These are phyloP conservation scores for Entomobrya multifasciata DNA, from an alignment of 2,888 invertebrate genomes.

Conservation along the genomic window DNA sequence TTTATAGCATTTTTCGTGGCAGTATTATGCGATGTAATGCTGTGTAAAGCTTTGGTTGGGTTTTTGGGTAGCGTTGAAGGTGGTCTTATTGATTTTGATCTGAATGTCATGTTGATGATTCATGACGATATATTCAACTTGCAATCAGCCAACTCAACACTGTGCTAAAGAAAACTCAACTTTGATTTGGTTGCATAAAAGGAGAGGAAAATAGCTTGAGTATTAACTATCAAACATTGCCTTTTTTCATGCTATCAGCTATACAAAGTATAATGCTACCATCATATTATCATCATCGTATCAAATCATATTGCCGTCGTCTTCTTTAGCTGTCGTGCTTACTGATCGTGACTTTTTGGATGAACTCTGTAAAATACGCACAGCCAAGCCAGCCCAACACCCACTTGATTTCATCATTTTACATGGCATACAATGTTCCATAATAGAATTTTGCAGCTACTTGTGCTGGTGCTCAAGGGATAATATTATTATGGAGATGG, in stretches of 20 bases:
- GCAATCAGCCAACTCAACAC: no score
- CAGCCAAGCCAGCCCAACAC: neutral
- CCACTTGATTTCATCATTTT: neutral
- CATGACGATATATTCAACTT: neutral
- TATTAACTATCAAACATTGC: no score
- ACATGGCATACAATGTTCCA: neutral
- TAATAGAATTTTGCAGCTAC: neutral
- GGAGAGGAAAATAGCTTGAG: no score
- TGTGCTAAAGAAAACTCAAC: no score
- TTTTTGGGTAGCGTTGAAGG: slow-evolving; percentile 6
- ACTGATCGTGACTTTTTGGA: slow-evolving; percentile 13
- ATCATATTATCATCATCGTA: neutral
- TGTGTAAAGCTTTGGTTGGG: neutral
- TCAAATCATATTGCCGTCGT: no score
- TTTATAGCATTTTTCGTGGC: neutral
- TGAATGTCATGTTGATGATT: slow-evolving; percentile 5
- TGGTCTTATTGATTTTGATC: slow-evolving; percentile 22
- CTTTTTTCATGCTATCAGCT: no score
- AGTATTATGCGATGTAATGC: neutral
- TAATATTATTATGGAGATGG: no score
- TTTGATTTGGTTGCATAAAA: no score
- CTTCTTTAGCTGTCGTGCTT: neutral
- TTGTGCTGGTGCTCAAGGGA: neutral
- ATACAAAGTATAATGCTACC: neutral
- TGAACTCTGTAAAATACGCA: slow-evolving; percentile 7